Conservation (phyloP, 2,797 vertebrate genomes). For the Notolabrus celidotus region DNA sequence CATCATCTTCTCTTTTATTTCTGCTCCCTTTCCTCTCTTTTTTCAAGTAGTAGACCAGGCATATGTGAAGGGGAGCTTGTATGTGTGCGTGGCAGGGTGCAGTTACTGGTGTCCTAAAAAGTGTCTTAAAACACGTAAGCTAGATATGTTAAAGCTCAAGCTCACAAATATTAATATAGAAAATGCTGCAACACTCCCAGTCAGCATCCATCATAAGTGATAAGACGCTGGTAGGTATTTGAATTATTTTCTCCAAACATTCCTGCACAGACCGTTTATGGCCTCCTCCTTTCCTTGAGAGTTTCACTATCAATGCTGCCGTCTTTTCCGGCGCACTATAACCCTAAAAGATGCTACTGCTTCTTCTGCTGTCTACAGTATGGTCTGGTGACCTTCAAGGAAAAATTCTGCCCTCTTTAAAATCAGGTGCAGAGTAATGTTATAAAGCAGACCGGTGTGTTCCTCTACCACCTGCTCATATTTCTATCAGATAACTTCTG, state of each 20-base stretch:
- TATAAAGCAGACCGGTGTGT: conserved; percentile 59
- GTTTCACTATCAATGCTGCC: conserved; percentile 39
- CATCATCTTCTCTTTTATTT: conserved; percentile 30
- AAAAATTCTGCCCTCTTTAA: conserved; percentile 26
- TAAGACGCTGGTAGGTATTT: conserved; percentile 41
- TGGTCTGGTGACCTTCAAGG: conserved; percentile 51
- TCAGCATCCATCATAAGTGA: conserved; percentile 25
- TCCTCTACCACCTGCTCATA: conserved; percentile 51
- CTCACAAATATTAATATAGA: conserved; percentile 36
- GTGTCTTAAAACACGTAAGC: conserved; percentile 26
- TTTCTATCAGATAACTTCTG: conserved; percentile 58
- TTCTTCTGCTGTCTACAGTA: conserved; percentile 45
- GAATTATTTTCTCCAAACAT: conserved; percentile 42
- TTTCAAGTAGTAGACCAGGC: conserved; percentile 5
- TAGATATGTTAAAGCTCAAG: conserved; percentile 27
- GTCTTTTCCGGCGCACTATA: background rate
- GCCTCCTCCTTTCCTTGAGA: conserved; percentile 28
- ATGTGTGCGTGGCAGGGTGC: conserved; percentile 1
- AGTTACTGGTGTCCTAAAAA: conserved; percentile 26
- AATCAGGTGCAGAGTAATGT: conserved; percentile 56
- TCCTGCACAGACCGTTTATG: conserved; percentile 28
- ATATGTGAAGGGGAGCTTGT: background rate
- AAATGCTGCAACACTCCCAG: conserved; percentile 33
- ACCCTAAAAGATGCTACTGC: conserved; percentile 57
- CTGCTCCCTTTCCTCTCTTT: background rate